These are phyloP conservation scores for Eristalis pertinax DNA, from an alignment of 2,888 invertebrate species.

Conservation along the genomic window DNA sequence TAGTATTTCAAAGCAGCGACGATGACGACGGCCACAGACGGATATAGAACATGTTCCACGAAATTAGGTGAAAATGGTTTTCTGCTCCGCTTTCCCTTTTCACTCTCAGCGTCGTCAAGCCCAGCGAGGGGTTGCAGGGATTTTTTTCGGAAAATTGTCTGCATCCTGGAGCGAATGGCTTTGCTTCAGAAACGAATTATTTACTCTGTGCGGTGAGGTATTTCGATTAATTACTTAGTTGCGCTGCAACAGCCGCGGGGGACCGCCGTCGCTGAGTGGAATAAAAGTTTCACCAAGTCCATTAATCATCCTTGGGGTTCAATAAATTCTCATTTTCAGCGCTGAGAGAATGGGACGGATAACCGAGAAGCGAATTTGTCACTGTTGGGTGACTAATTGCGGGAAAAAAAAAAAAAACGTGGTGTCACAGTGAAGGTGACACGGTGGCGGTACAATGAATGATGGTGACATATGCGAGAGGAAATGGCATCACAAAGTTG, in stretches of 20 bases:
- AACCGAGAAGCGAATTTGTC: background rate
- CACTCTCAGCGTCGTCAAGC: background rate
- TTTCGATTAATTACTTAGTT: slow-evolving; percentile 34
- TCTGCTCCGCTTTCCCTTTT: background rate
- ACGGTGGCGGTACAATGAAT: too few relatives aligned
- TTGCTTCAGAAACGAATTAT: too few relatives aligned
- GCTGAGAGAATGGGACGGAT: background rate
- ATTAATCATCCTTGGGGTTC: slow-evolving; percentile 34
- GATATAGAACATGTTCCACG: slow-evolving; percentile 31
- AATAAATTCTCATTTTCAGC: slow-evolving; percentile 20
- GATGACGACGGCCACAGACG: background rate
- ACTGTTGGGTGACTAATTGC: background rate
- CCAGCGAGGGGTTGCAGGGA: background rate
- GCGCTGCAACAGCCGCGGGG: background rate
- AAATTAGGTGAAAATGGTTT: slow-evolving; percentile 41
- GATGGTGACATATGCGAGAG: too few relatives aligned
- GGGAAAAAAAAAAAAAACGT: background rate
- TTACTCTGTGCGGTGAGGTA: background rate
- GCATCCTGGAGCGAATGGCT: too few relatives aligned
- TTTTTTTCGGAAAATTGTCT: background rate
- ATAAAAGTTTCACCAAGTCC: background rate
- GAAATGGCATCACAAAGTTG: too few relatives aligned
- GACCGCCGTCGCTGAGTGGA: background rate
- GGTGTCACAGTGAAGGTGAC: too few relatives aligned
- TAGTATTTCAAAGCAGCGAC: slow-evolving; percentile 13